Evolutionary conservation across 2,113 vertebrate species (phyloP), one percentile per base, ranked within the genome.

Genomic region (Perccottus glenii): DNA sequence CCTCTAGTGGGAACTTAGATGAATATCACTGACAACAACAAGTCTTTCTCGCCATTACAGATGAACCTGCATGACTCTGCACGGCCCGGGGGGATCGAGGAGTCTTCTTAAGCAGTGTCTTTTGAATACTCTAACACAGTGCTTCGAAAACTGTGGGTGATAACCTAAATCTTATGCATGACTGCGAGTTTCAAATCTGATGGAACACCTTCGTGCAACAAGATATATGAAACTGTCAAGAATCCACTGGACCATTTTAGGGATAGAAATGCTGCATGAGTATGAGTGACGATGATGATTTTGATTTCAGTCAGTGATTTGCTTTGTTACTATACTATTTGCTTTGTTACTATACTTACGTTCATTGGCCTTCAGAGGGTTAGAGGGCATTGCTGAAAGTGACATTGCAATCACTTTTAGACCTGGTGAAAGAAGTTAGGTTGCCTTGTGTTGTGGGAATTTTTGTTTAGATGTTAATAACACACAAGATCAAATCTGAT

Each of bases 71-170:
- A 16, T 52, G 50, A 27, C 50, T 52, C 16, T 27, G 50, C 19
- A 5, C 1, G 50, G 10, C 50, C 11, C 19, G 9, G 27, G 16
- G 44, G 8, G 44, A 46, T 46, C 3, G 52, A 60, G 53, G 10
- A 33, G 46, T 32, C 43, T 15, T 14, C 11, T 11, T 46, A 12
- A 46, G 9, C 5, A 46, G 12, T 46, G 11, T 46, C 44, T 46
- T 60, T 27, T 48, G 61, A 49, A 46, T 64, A 7, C 56, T 14
- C 12, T 5, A 46, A 46, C 44, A 46, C 44, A 46, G 44, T 14
- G 12, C 44, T 46, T 46, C 11, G 11, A 11, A 46, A 46, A 46
- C 44, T 46, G 5, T 12, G 44, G 38, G 5, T 40, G 38, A 4
- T 11, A 46, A 27, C 19, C 19, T 27, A 27, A 27, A 27, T 27